These are phyloP conservation scores for Sebastes steindachneri DNA, from an alignment of 2,797 vertebrate genomes.

Conservation along the genomic window DNA sequence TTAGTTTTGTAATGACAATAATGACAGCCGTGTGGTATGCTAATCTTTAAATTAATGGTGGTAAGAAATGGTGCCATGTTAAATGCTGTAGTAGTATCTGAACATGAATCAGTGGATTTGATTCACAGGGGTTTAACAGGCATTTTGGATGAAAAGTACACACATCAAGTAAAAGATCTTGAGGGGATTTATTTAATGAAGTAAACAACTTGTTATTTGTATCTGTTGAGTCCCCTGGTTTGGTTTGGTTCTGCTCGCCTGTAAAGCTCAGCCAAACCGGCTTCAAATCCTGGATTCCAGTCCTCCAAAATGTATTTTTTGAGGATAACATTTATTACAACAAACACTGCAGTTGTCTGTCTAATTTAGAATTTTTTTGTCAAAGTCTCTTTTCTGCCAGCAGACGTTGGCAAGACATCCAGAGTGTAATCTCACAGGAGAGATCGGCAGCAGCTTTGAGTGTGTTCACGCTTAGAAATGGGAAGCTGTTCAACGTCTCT, in stretches of 20 bases:
- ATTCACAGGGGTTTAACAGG: not conserved
- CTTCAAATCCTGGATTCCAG: not conserved
- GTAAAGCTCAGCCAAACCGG: not conserved
- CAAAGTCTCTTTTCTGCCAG: slow-evolving; percentile 23
- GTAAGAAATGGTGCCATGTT: not conserved
- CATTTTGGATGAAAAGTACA: not conserved
- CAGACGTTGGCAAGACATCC: slow-evolving; percentile 28
- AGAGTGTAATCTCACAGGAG: slow-evolving; percentile 33
- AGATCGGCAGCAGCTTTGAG: slow-evolving; percentile 6
- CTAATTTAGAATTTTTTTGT: slow-evolving; percentile 2
- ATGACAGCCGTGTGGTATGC: not conserved
- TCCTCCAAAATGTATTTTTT: not conserved
- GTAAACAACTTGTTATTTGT: slow-evolving; percentile 18
- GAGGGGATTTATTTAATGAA: not conserved
- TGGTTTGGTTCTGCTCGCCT: not conserved
- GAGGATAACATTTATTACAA: slow-evolving; percentile 17
- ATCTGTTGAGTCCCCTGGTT: not conserved
- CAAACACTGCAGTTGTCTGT: not conserved
- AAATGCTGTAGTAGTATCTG: not conserved
- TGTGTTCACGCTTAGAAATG: slow-evolving; percentile 18
- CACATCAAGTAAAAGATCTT: not conserved
- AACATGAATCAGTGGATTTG: not conserved
- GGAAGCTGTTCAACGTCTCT: slow-evolving; percentile 19
- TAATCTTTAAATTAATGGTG: not conserved
- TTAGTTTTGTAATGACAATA: not conserved